Base-by-base conservation (phyloP, 2,113 vertebrate species). In the Rallus limicola region DNA sequence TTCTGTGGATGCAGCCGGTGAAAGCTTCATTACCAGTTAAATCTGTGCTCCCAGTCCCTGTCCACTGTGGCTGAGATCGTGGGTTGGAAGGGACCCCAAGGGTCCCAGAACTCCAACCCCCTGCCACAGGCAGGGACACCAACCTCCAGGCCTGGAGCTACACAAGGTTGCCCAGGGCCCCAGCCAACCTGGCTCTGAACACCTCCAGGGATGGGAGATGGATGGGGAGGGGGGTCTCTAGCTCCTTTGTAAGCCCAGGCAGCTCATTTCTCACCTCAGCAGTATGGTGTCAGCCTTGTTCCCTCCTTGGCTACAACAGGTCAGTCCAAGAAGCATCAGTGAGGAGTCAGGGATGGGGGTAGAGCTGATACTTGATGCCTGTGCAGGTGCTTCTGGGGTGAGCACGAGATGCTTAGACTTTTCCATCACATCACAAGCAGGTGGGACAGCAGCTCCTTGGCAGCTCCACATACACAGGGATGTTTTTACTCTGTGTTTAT, bases 391-490 rank as follows among this genome's bases (percentile, higher is more conserved):
- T 82, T 6, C 21, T 24, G 74, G 19, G 62, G 9, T n/a, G 62
- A 40, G 8, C 25, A 29, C n/a, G 36, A 26, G 63, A 12, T 1
- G 0, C 16, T 70, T 4, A 1, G 19, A 6, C 25, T 38, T 14
- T 20, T 18, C 83, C 2, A 1, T 5, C 1, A 0, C 0, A 7
- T 4, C 12, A 3, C 46, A 0, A 5, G 0, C 18, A 11, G 48
- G n/a, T 1, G 0, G n/a, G 16, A 5, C 29, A 2, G 20, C 4
- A 0, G 33, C 10, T 77, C n/a, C 52, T 38, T 0, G 44, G 42
- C 90, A 36, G 65, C 69, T 59, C 52, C 15, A 44, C 17, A 0
- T 0, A 8, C 25, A 0, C 3, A 0, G 69, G 34, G 50, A 25
- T 9, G 25, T 3, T 46, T 60, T 64, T 2, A 1, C 52, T 42